phyloP scores from a whole-genome alignment of 2,888 invertebrate genomes.

The Parapristionchus giblindavisi region DNA sequence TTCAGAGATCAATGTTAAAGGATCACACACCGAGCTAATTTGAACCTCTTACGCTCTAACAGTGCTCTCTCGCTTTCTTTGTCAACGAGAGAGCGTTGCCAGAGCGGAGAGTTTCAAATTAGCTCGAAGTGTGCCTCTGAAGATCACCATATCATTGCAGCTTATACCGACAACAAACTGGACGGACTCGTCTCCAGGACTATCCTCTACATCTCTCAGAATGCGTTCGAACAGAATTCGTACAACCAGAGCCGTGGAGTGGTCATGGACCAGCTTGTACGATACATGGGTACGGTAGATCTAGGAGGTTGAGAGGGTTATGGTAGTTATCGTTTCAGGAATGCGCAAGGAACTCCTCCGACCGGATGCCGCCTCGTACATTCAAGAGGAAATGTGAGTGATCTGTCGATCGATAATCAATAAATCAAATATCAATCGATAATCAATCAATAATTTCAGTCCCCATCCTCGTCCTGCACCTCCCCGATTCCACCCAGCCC shows the following conservation, averaged over 20 bases:
- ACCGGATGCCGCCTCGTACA: conserved; percentile 65
- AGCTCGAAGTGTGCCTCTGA: too few relatives aligned
- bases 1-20: neutral
- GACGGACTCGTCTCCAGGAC: conserved; percentile 62
- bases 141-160: too few relatives aligned
- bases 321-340: conserved; percentile 48
- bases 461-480: neutral
- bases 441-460: conserved; percentile 9
- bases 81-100: too few relatives aligned
- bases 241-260: conserved; percentile 52
- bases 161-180: conserved; percentile 65
- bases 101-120: too few relatives aligned
- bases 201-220: conserved; percentile 62
- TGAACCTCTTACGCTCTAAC: too few relatives aligned
- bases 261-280: conserved; percentile 65
- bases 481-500: conserved; percentile 55
- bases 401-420: neutral
- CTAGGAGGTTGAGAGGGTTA: neutral
- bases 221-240: conserved; percentile 49
- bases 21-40: too few relatives aligned
- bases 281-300: conserved; percentile 59
- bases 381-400: conserved; percentile 51
- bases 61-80: too few relatives aligned
- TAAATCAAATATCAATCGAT: neutral
- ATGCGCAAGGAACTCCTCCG: conserved; percentile 59